These are phyloP conservation scores for Serrognathus titanus DNA, from an alignment of 2,888 invertebrate genomes.

Conservation along the genomic window DNA sequence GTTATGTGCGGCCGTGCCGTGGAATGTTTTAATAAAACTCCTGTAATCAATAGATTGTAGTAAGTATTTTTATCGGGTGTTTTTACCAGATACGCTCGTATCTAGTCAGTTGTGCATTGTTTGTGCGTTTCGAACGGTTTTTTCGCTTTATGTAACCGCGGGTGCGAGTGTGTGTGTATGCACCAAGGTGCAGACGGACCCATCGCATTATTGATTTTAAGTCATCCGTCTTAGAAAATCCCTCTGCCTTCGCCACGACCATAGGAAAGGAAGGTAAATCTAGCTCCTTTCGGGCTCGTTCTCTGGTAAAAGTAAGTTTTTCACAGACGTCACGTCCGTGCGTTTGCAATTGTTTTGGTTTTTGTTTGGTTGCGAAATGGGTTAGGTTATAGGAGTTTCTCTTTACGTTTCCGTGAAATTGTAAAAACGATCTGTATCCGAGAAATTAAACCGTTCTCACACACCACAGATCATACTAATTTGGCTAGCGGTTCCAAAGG, in stretches of 20 bases:
- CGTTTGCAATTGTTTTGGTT: constrained; percentile 1
- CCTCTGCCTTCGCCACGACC: neutral
- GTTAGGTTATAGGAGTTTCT: constrained; percentile 1
- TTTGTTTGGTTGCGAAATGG: neutral
- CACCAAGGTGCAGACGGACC: neutral
- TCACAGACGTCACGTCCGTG: neutral
- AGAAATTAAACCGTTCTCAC: too few relatives aligned
- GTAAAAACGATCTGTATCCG: neutral
- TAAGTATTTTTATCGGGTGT: neutral
- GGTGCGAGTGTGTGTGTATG: neutral
- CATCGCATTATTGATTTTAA: neutral
- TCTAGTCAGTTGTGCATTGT: too few relatives aligned
- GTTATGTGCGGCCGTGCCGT: neutral
- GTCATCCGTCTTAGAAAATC: neutral
- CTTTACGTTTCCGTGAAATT: constrained; percentile 1
- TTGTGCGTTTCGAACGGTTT: too few relatives aligned
- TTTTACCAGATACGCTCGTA: neutral
- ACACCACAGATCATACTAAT: too few relatives aligned
- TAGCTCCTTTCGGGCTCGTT: neutral
- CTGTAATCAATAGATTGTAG: neutral
- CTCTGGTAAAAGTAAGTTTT: neutral
- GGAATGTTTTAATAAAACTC: neutral
- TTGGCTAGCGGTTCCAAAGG: too few relatives aligned
- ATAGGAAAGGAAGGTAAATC: neutral
- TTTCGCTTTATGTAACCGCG: neutral